phyloP scores from a whole-genome alignment of 2,797 vertebrate species.

The Enteromius afrohamiltoni region DNA sequence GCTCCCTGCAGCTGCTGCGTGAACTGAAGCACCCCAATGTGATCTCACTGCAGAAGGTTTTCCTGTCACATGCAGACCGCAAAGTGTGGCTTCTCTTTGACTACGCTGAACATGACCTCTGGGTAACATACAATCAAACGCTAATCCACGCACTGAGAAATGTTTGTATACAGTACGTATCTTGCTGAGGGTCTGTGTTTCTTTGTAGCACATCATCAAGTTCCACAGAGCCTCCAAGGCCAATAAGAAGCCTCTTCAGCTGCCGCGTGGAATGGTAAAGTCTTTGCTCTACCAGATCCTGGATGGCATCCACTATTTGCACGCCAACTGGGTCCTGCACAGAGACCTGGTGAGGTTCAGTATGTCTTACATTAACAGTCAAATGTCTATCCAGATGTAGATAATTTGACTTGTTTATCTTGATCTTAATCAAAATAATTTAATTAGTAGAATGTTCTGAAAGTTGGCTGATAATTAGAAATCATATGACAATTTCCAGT shows the following conservation, averaged over 20 bases:
- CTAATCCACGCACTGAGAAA: conserved; percentile 37
- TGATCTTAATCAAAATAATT: neutral
- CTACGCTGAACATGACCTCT: conserved; percentile 98
- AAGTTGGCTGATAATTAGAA: neutral
- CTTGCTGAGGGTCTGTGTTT: conserved; percentile 52
- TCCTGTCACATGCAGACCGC: conserved; percentile 97
- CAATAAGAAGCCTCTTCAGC: conserved; percentile 99
- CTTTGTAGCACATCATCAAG: conserved; percentile 96
- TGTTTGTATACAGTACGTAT: conserved; percentile 36
- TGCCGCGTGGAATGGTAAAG: conserved; percentile 99
- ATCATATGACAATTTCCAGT: neutral
- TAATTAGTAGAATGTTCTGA: neutral
- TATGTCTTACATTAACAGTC: neutral
- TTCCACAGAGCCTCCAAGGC: conserved; percentile 99
- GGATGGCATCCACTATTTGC: conserved; percentile 99
- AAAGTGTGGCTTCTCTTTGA: conserved; percentile 99
- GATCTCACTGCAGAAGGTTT: conserved; percentile 99
- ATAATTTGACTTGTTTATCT: conserved; percentile 27
- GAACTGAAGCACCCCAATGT: conserved; percentile 99
- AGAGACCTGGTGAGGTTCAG: conserved; percentile 93
- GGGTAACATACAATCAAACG: conserved; percentile 81
- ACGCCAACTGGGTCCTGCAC: conserved; percentile 99
- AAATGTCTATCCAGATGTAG: neutral
- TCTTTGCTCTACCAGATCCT: conserved; percentile 99
- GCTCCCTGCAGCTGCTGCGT: conserved; percentile 86